Evolutionary conservation across 1,140 invertebrate species (phyloP).

Genomic region (Eulimnadia texana): DNA sequence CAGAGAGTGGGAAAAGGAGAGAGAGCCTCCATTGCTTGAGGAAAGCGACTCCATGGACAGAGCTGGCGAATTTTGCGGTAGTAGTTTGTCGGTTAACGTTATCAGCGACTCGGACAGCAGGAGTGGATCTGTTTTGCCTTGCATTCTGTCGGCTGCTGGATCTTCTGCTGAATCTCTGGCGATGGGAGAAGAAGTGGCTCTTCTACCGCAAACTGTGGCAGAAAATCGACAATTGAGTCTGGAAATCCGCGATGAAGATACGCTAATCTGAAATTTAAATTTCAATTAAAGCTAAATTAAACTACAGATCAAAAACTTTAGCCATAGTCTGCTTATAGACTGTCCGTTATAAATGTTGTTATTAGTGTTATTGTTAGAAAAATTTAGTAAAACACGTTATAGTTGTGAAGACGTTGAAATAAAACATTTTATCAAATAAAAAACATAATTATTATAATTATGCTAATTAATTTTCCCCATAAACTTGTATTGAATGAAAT

Average conservation of each 20-base stretch:
- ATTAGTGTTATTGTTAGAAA: no score
- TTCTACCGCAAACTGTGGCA: slow-evolving; percentile 3
- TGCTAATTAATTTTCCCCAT: not conserved
- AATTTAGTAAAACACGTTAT: no score
- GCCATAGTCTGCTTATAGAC: no score
- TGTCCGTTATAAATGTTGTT: no score
- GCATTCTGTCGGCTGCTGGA: not conserved
- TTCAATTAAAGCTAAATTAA: no score
- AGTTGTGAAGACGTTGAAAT: not conserved
- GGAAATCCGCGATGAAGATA: slow-evolving; percentile 10
- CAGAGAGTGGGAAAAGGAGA: slow-evolving; percentile 1
- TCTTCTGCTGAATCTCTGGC: slow-evolving; percentile 9
- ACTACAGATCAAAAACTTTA: no score
- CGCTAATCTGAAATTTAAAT: slow-evolving; percentile 7
- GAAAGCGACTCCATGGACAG: not conserved
- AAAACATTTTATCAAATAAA: not conserved
- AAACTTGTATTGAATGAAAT: no score
- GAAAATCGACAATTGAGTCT: not conserved
- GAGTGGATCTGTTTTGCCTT: not conserved
- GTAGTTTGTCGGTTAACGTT: not conserved
- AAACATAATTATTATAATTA: not conserved
- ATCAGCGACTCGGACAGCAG: slow-evolving; percentile 9
- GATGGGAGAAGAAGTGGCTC: not conserved
- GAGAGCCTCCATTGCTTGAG: slow-evolving; percentile 12
- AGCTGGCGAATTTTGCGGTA: not conserved